These are phyloP conservation scores for Mobula hypostoma DNA, from an alignment of 2,113 vertebrate genomes.

Conservation along the genomic window DNA sequence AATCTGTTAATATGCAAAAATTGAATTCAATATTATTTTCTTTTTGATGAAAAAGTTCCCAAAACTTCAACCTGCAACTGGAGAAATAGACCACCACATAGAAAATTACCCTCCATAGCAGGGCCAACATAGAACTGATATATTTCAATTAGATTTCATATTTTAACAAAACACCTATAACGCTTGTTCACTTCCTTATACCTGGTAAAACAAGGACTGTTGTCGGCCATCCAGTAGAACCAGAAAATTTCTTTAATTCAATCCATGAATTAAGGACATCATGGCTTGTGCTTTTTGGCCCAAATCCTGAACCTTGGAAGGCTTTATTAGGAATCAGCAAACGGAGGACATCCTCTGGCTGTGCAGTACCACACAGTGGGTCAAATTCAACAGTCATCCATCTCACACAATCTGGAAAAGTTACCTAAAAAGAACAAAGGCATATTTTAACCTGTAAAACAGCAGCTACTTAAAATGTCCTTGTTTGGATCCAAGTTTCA, in stretches of 20 bases:
- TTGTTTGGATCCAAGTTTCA: neutral
- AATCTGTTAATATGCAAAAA: neutral
- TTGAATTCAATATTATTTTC: neutral
- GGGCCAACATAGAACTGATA: neutral
- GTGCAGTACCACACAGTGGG: constrained; percentile 88
- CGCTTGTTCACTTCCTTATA: constrained; percentile 43
- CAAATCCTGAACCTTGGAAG: constrained; percentile 73
- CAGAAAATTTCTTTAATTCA: constrained; percentile 93
- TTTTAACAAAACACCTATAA: neutral
- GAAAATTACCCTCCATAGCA: neutral
- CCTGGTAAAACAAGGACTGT: constrained; percentile 89
- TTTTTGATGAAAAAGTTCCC: neutral
- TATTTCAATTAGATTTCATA: neutral
- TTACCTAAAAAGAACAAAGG: constrained; percentile 62
- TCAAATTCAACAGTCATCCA: constrained; percentile 97
- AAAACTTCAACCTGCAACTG: neutral
- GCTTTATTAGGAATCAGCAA: constrained; percentile 84
- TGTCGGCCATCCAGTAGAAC: constrained; percentile 85
- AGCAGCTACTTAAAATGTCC: neutral
- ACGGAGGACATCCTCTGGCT: constrained; percentile 88
- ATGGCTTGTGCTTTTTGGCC: constrained; percentile 76
- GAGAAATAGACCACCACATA: neutral
- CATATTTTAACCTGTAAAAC: neutral
- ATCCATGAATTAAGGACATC: constrained; percentile 96
- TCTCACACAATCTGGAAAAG: constrained; percentile 93